Evolutionary conservation across 64 coral and sea anemone genomes (phyloP), one percentile per base, ranked within the genome.

Genomic region (Trachythela sp.): DNA sequence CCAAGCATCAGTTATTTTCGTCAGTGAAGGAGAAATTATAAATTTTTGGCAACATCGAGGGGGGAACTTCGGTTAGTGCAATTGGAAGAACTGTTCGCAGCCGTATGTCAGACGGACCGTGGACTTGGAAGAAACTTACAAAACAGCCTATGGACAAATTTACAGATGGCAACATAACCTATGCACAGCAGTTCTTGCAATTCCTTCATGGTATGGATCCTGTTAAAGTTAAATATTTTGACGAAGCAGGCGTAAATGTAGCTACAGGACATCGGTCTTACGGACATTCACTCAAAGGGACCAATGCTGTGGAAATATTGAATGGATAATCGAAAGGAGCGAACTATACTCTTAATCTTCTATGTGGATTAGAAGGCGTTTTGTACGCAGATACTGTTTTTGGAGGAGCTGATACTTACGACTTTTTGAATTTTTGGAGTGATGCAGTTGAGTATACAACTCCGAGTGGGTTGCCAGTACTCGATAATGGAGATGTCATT

Each of bases 291-390:
- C 85, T 92, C 22, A 70, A 36, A 77, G 85, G 90, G 56, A 83
- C 68, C 59, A 48, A 83, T 42, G 91, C 86, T 24, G 40, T 71
- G 10, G 86, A 88, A 85, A 88, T 92, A 33, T 35, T 35, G 29
- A 77, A 83, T 30, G 87, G 87, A 36, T 13, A 88, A 30, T 35
- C 37, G 27, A 85, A 71, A 38, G 91, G 77, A 11, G 91, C 87
- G 34, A 92, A 88, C 49, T 34, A 70, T 36, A 88, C 86, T 70
- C 91, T 92, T 68, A 92, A 70, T 84, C n/a, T 88, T 48, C 42
- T 92, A 48, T 92, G 87, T 92, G 91, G 86, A 42, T 67, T 92
- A 18, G 83, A 92, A 75, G 86, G 91, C 43, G 91, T 88, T 38
- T 86, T 92, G n/a, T 92, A 89, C 29, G 86, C 91, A 42, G 88